phyloP scores from a whole-genome alignment of 2,888 invertebrate species.

The Tineola bisselliella region DNA sequence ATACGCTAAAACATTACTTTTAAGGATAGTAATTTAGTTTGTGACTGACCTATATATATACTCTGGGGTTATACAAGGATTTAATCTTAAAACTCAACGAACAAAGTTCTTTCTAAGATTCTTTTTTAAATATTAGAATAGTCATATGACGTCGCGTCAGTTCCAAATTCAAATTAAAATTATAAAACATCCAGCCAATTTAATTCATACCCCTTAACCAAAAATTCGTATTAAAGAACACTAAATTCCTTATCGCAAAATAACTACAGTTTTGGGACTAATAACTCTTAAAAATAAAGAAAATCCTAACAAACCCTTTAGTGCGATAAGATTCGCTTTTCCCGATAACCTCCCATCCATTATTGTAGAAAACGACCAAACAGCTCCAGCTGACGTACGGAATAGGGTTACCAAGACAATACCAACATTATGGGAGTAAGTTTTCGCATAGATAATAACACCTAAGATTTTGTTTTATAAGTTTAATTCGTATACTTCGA shows the following conservation, averaged over 20 bases:
- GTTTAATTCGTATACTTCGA: too few species aligned
- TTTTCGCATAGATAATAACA: too few species aligned
- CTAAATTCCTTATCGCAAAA: slow-evolving; percentile 31
- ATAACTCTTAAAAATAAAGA: slow-evolving; percentile 57
- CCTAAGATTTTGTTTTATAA: too few species aligned
- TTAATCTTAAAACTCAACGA: too few species aligned
- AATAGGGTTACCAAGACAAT: background rate
- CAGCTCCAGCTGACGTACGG: background rate
- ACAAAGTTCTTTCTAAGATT: too few species aligned
- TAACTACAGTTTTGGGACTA: slow-evolving; percentile 48
- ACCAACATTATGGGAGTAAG: background rate
- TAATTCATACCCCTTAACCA: background rate
- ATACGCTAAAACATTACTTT: background rate
- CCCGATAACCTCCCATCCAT: slow-evolving; percentile 34
- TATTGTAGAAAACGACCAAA: slow-evolving; percentile 8
- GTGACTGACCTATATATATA: too few species aligned
- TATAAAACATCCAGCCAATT: background rate
- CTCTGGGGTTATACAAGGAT: too few species aligned
- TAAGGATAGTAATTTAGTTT: too few species aligned
- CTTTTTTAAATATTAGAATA: too few species aligned
- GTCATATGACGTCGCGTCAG: too few species aligned
- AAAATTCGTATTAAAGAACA: slow-evolving; percentile 6
- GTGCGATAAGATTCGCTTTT: slow-evolving; percentile 38
- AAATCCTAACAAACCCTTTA: slow-evolving; percentile 36
- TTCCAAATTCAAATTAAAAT: too few species aligned